A percentile compares a stretch with the other conserved stretches of the same genome.
Conservation (phyloP, 2,797 vertebrate genomes). For the Erpetoichthys calabaricus region DNA sequence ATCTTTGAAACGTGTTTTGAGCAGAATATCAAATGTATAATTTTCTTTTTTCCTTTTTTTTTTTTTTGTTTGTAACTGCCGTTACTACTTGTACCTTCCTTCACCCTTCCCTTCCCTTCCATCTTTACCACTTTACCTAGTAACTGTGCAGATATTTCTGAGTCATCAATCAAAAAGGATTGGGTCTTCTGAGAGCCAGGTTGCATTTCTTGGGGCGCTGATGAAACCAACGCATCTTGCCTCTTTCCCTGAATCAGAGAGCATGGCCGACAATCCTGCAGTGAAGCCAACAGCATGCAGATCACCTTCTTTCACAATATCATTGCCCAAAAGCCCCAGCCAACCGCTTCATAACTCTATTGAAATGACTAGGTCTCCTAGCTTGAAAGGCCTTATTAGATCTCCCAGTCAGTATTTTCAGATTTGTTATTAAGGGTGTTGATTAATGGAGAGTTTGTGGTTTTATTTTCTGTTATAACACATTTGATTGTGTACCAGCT, state of each 20-base stretch:
- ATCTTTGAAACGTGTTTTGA: background rate
- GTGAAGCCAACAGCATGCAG: slow-evolving; percentile 28
- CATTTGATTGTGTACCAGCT: no score
- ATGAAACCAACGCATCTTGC: slow-evolving; percentile 29
- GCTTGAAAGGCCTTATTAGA: slow-evolving; percentile 62
- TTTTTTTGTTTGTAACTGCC: slow-evolving; percentile 5
- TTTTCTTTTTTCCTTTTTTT: background rate
- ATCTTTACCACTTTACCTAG: slow-evolving; percentile 48
- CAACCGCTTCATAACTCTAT: slow-evolving; percentile 36
- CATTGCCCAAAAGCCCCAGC: slow-evolving; percentile 49
- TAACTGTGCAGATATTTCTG: slow-evolving; percentile 64
- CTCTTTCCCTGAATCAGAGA: slow-evolving; percentile 36
- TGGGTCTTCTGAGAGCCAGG: slow-evolving; percentile 42
- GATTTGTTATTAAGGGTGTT: slow-evolving; percentile 47
- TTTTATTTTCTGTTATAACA: slow-evolving; percentile 12
- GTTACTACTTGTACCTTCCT: slow-evolving; percentile 35
- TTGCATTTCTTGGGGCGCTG: slow-evolving; percentile 32
- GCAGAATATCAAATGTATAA: slow-evolving; percentile 18
- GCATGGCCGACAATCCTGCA: slow-evolving; percentile 24
- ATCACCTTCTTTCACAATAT: slow-evolving; percentile 41
- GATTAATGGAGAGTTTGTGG: slow-evolving; percentile 11
- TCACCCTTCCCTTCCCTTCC: slow-evolving; percentile 28
- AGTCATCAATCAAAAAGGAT: slow-evolving; percentile 42
- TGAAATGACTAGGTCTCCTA: slow-evolving; percentile 48
- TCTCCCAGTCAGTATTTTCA: slow-evolving; percentile 67